phyloP scores from a whole-genome alignment of 2,113 vertebrate species.

The Salvelinus fontinalis region DNA sequence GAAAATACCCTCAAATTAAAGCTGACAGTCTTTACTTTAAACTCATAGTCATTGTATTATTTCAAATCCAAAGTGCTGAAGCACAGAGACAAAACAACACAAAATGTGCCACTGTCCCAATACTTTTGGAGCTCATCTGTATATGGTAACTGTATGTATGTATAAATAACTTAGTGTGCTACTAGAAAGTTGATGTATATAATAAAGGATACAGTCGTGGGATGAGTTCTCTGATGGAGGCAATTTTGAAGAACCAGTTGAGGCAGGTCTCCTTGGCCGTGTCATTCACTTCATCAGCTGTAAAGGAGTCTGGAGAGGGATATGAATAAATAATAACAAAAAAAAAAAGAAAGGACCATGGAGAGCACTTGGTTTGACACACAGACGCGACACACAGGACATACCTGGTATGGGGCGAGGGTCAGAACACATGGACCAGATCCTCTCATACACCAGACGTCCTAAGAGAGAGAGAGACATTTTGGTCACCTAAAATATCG shows the following conservation, averaged over 20 bases:
- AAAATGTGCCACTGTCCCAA: too few species aligned
- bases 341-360: neutral
- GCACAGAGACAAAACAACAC: too few species aligned
- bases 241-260: slow-evolving; percentile 99
- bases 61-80: too few species aligned
- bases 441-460: slow-evolving; percentile 92
- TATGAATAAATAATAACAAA: neutral
- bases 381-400: neutral
- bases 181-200: neutral
- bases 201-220: slow-evolving; percentile 92
- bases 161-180: neutral
- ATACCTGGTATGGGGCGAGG: slow-evolving; percentile 80
- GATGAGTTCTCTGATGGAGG: slow-evolving; percentile 95
- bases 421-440: slow-evolving; percentile 90
- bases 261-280: slow-evolving; percentile 96
- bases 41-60: too few species aligned
- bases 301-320: slow-evolving; percentile 81
- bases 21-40: too few species aligned
- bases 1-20: too few species aligned
- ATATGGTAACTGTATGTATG: neutral
- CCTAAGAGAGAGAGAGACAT: slow-evolving; percentile 65
- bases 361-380: neutral
- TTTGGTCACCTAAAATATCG: neutral
- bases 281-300: slow-evolving; percentile 88
- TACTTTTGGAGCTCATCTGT: neutral